phyloP scores from a whole-genome alignment of 1,140 invertebrate species.

The Rhyacophila brunnea region DNA sequence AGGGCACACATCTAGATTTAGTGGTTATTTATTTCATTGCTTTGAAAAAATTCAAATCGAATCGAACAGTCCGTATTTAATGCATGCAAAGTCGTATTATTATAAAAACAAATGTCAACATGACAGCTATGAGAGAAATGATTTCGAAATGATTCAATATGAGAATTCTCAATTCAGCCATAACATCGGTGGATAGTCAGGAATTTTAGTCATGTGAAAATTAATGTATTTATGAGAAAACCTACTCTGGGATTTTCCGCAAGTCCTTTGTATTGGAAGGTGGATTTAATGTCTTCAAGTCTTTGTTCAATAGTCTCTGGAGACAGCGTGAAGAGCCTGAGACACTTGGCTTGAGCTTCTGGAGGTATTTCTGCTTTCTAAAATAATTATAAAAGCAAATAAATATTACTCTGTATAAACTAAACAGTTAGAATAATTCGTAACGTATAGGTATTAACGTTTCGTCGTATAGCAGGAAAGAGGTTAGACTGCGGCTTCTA shows the following conservation, averaged over 20 bases:
- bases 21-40: too few relatives aligned
- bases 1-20: too few relatives aligned
- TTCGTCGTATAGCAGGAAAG: neutral
- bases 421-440: slow-evolving; percentile 2
- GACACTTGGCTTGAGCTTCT: slow-evolving; percentile 49
- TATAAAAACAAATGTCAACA: neutral
- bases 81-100: too few relatives aligned
- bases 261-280: slow-evolving; percentile 55
- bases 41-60: too few relatives aligned
- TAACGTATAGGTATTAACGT: neutral
- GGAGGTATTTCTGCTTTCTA: slow-evolving; percentile 52
- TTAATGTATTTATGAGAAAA: neutral
- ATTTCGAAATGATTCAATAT: too few relatives aligned
- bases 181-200: neutral
- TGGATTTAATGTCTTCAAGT: slow-evolving; percentile 49
- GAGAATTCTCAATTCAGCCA: neutral
- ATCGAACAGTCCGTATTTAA: too few relatives aligned
- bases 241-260: slow-evolving; percentile 54
- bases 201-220: neutral
- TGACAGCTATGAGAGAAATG: too few relatives aligned
- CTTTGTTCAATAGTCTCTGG: slow-evolving; percentile 53
- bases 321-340: slow-evolving; percentile 55
- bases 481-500: too few relatives aligned
- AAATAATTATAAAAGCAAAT: slow-evolving; percentile 24
- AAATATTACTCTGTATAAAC: neutral